A percentile compares a stretch with the other conserved stretches of the same genome.
These are phyloP conservation scores for Rhea pennata DNA, from an alignment of 2,113 vertebrate species.

Conservation along the genomic window DNA sequence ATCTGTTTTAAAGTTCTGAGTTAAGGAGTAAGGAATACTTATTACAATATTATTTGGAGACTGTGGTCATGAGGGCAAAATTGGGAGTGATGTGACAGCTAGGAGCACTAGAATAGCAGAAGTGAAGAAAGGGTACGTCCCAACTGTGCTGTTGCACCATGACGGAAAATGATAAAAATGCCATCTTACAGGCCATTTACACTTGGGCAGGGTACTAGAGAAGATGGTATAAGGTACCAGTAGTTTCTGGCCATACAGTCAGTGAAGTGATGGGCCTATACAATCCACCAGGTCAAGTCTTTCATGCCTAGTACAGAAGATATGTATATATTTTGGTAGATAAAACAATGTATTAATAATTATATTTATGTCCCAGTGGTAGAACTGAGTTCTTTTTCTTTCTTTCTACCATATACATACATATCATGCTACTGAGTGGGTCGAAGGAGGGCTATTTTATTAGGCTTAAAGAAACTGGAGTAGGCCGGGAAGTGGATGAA, in stretches of 20 bases:
- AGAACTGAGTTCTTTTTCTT: neutral
- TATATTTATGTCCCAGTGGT: no score
- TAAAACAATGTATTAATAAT: neutral
- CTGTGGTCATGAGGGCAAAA: conserved; percentile 7
- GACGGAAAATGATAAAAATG: neutral
- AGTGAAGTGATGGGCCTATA: neutral
- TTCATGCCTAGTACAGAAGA: neutral
- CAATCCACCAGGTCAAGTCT: neutral
- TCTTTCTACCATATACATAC: neutral
- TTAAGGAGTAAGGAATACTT: conserved; percentile 46
- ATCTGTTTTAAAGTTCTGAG: conserved; percentile 41
- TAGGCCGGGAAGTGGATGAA: neutral
- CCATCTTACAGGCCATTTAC: neutral
- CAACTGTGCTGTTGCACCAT: conserved; percentile 19
- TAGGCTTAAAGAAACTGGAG: neutral
- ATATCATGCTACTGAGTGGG: neutral
- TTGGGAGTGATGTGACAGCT: conserved; percentile 23
- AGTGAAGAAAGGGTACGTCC: conserved; percentile 40
- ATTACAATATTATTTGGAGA: conserved; percentile 19
- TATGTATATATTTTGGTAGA: neutral
- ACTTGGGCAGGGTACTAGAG: neutral
- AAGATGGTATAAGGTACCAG: neutral
- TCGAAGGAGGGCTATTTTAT: neutral
- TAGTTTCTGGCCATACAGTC: neutral
- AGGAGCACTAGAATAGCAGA: conserved; percentile 16